Percentiles rank a stretch among this genome's conserved stretches.
phyloP scores from a whole-genome alignment of 2,113 vertebrate species.

The Lophotis ruficrista region DNA sequence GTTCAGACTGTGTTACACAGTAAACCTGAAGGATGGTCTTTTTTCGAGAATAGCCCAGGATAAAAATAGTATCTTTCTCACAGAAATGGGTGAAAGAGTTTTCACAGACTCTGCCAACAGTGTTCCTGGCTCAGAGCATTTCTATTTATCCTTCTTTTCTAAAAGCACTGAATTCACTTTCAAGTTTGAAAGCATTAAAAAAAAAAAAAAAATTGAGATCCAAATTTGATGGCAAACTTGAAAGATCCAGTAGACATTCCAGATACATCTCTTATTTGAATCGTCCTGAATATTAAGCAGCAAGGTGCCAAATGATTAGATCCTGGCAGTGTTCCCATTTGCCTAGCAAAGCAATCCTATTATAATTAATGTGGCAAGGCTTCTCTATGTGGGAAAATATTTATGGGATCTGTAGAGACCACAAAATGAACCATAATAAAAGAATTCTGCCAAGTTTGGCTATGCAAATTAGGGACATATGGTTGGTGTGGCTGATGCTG shows the following conservation, averaged over 20 bases:
- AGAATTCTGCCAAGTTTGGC: constrained; percentile 65
- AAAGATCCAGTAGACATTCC: not conserved
- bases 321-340: not conserved
- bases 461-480: constrained; percentile 77
- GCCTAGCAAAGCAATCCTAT: constrained; percentile 19
- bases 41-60: not conserved
- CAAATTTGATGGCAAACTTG: not conserved
- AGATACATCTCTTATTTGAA: not conserved
- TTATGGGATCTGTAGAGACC: constrained; percentile 78
- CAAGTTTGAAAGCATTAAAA: constrained; percentile 13
- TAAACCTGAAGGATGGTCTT: constrained; percentile 37
- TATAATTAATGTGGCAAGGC: constrained; percentile 30
- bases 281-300: not conserved
- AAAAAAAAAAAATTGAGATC: not conserved
- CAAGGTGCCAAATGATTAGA: not conserved
- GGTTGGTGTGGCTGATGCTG: constrained; percentile 61
- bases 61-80: constrained; percentile 53
- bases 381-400: constrained; percentile 55
- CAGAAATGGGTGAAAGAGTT: constrained; percentile 55
- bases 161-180: constrained; percentile 32
- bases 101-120: constrained; percentile 44
- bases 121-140: constrained; percentile 40
- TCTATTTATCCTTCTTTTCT: constrained; percentile 49
- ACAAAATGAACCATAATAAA: constrained; percentile 54
- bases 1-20: not conserved